A percentile compares a stretch with the other conserved stretches of the same genome.
Conservation (phyloP, 2,888 invertebrate species). For the Schizaphis graminum region DNA sequence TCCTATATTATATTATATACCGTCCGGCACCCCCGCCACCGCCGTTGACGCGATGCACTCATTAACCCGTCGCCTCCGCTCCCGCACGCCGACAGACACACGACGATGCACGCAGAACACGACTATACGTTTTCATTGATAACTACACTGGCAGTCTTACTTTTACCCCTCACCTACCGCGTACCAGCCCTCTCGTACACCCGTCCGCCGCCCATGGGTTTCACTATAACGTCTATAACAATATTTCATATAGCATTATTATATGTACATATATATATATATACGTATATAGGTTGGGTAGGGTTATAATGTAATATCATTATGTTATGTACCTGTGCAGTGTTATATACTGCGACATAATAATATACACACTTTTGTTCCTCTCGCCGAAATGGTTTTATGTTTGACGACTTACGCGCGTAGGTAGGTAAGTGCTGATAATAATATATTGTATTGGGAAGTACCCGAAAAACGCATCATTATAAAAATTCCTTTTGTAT, state of each 20-base stretch:
- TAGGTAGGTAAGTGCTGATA: background rate
- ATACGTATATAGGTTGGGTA: background rate
- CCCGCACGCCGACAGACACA: background rate
- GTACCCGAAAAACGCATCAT: slow-evolving; percentile 16
- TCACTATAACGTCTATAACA: background rate
- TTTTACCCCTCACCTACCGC: background rate
- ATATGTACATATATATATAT: background rate
- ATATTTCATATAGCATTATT: background rate
- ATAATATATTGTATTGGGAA: background rate
- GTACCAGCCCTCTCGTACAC: background rate
- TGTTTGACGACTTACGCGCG: background rate
- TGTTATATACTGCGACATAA: background rate
- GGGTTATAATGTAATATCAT: background rate
- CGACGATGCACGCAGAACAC: background rate
- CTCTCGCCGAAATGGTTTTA: background rate
- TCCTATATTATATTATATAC: slow-evolving; percentile 23
- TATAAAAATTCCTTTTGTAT: slow-evolving; percentile 1
- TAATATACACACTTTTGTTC: background rate
- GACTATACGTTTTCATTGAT: slow-evolving; percentile 19
- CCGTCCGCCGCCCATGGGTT: background rate
- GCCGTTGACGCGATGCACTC: slow-evolving; percentile 43
- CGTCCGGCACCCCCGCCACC: background rate
- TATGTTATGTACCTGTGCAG: background rate
- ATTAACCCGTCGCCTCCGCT: slow-evolving; percentile 29
- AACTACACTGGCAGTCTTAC: background rate